phyloP scores from a whole-genome alignment of 2,797 vertebrate species.

The Notamacropus eugenii region DNA sequence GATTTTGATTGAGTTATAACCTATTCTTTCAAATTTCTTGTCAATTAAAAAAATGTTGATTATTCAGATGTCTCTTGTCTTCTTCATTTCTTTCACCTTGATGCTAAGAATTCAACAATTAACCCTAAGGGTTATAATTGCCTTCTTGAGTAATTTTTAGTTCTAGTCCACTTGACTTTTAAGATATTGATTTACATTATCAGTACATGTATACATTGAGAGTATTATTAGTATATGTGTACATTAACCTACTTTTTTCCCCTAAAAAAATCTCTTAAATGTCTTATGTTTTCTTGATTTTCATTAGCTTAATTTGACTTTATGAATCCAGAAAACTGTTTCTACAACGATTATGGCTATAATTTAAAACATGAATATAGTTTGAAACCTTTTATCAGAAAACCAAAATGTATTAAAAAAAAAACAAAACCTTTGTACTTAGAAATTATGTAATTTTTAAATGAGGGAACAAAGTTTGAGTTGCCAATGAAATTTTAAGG shows the following conservation, averaged over 20 bases:
- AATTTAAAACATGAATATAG: constrained; percentile 84
- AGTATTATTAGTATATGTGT: constrained; percentile 53
- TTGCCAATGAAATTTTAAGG: constrained; percentile 71
- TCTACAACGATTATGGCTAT: constrained; percentile 74
- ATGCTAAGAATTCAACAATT: not conserved
- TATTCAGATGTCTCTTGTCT: not conserved
- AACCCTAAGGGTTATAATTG: not conserved
- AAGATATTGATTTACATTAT: constrained; percentile 83
- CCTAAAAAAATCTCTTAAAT: constrained; percentile 78
- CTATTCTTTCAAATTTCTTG: constrained; percentile 44
- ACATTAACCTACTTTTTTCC: constrained; percentile 68
- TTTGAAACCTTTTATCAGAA: constrained; percentile 80
- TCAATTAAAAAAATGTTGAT: constrained; percentile 21
- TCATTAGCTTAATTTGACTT: constrained; percentile 84
- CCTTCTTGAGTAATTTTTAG: constrained; percentile 40
- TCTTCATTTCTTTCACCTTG: not conserved
- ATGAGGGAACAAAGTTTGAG: constrained; percentile 83
- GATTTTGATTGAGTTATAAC: constrained; percentile 44
- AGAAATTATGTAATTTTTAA: constrained; percentile 82
- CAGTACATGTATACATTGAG: not conserved
- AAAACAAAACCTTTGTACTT: constrained; percentile 77
- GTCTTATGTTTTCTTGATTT: constrained; percentile 73
- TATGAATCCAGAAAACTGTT: constrained; percentile 77
- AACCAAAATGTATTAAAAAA: constrained; percentile 81
- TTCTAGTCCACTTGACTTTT: constrained; percentile 68